phyloP scores from a whole-genome alignment of 2,113 vertebrate genomes.

The Sylvietta virens region DNA sequence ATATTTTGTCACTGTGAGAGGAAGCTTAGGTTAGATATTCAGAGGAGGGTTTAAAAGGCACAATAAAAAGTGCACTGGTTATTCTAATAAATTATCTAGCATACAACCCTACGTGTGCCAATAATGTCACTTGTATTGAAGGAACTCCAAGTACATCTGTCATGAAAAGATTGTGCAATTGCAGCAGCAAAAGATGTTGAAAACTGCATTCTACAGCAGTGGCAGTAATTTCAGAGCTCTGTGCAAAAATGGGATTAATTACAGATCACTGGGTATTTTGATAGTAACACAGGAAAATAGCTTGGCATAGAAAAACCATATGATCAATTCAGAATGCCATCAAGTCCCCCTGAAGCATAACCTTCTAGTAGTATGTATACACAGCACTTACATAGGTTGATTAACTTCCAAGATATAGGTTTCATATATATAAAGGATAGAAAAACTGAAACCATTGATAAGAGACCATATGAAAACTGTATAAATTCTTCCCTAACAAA shows the following conservation, averaged over 20 bases:
- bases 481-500: neutral
- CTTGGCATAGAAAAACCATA: neutral
- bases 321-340: neutral
- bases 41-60: neutral
- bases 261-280: neutral
- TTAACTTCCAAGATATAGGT: neutral
- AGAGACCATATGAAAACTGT: neutral
- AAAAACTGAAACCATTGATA: neutral
- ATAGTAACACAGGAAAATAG: neutral
- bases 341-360: neutral
- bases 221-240: neutral
- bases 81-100: neutral
- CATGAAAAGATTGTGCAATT: neutral
- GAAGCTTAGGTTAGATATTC: neutral
- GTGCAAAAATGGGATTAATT: slow-evolving; percentile 2
- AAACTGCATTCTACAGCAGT: neutral
- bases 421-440: neutral
- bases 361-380: neutral
- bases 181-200: neutral
- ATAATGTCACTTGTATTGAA: slow-evolving; percentile 19
- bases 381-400: neutral
- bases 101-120: neutral
- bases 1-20: neutral
- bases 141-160: slow-evolving; percentile 28
- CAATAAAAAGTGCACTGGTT: neutral